Evolutionary conservation across 2,113 vertebrate genomes (phyloP).

Genomic region (Megaleporinus macrocephalus): DNA sequence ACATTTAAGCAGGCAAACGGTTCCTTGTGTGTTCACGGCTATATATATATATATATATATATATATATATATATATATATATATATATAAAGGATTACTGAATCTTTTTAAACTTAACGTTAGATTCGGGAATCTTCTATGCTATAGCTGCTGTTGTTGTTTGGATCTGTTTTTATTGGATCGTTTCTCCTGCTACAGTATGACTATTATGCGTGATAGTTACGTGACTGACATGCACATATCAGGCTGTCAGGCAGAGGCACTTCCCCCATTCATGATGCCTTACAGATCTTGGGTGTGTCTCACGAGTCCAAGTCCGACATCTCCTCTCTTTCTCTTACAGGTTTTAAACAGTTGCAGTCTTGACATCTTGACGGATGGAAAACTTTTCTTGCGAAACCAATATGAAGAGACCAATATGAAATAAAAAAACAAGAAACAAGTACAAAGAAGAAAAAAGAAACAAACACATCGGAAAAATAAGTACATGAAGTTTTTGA

Average conservation of each 20-base stretch:
- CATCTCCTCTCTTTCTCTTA: slow-evolving; percentile 46
- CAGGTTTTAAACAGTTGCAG: slow-evolving; percentile 54
- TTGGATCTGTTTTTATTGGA: slow-evolving; percentile 1
- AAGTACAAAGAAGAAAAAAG: background rate
- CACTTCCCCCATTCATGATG: background rate
- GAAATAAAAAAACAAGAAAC: slow-evolving; percentile 22
- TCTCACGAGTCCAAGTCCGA: slow-evolving; percentile 32
- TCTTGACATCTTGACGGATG: slow-evolving; percentile 49
- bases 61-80: no score
- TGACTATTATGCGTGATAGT: slow-evolving; percentile 3
- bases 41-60: no score
- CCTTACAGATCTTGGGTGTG: background rate
- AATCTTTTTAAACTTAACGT: no score
- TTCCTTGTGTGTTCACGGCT: background rate
- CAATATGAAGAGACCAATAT: slow-evolving; percentile 36
- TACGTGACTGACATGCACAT: slow-evolving; percentile 32
- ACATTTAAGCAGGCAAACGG: no score
- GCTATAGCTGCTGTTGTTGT: background rate
- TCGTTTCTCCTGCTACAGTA: background rate
- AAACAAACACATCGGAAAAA: background rate
- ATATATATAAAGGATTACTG: no score
- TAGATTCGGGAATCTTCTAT: no score
- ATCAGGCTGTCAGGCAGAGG: slow-evolving; percentile 38
- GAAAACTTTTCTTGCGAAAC: slow-evolving; percentile 55
- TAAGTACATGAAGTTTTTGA: slow-evolving; percentile 13